Evolutionary conservation across 2,113 vertebrate species (phyloP).

Genomic region (Pygoscelis adeliae): DNA sequence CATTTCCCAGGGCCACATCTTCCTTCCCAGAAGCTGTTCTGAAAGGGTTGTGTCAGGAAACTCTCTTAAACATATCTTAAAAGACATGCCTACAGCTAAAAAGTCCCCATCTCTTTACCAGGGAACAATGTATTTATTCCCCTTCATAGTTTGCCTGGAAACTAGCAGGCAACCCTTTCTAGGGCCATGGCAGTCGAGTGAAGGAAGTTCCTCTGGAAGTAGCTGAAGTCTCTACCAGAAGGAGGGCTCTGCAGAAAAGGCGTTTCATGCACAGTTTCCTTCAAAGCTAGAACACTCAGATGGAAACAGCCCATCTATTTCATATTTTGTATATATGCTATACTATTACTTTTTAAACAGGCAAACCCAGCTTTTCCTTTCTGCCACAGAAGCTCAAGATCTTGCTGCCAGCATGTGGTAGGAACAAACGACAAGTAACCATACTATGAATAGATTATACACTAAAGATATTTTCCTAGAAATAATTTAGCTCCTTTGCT

Average conservation of each 20-base stretch:
- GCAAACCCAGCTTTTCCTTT: not conserved
- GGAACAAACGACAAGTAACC: not conserved
- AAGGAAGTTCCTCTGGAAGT: not conserved
- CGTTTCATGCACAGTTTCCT: not conserved
- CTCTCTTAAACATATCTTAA: not conserved
- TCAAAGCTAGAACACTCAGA: not conserved
- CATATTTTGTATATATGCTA: not conserved
- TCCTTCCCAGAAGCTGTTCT: not conserved
- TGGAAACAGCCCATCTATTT: not conserved
- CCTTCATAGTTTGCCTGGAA: not conserved
- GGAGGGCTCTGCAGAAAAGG: not conserved
- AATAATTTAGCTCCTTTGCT: not conserved
- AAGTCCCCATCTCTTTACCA: not conserved
- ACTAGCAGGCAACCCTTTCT: not conserved
- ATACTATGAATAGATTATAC: not conserved
- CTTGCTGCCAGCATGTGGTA: not conserved
- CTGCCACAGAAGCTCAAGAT: not conserved
- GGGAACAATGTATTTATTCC: not conserved
- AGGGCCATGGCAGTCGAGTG: accelerated
- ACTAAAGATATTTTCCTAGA: not conserved
- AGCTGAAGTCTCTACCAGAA: not conserved
- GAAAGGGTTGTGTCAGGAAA: not conserved
- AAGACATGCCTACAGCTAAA: not conserved
- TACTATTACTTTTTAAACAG: not conserved
- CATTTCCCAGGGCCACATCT: not conserved